phyloP scores from a whole-genome alignment of 2,113 vertebrate species.

The Tyto alba region DNA sequence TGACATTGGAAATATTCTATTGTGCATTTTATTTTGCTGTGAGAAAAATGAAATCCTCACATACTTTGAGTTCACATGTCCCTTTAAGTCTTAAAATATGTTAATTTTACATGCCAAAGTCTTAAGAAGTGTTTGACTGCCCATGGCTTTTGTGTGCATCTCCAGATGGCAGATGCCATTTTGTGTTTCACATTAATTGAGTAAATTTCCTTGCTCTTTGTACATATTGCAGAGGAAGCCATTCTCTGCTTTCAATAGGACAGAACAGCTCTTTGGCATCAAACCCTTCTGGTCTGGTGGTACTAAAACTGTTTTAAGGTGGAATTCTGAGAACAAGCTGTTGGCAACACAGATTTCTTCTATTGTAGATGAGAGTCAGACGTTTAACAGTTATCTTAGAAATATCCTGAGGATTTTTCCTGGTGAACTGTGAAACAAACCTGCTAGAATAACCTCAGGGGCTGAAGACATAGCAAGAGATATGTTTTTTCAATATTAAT shows the following conservation, averaged over 20 bases:
- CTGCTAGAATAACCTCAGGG: neutral
- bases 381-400: neutral
- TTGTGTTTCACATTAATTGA: conserved; percentile 79
- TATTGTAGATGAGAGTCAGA: neutral
- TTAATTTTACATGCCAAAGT: conserved; percentile 75
- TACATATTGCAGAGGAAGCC: conserved; percentile 75
- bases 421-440: conserved; percentile 8
- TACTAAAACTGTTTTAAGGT: conserved; percentile 66
- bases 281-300: conserved; percentile 57
- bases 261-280: conserved; percentile 75
- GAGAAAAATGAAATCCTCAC: neutral
- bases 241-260: conserved; percentile 76
- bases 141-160: conserved; percentile 71
- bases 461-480: neutral
- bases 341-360: conserved; percentile 10
- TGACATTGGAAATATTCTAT: neutral
- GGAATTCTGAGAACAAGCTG: conserved; percentile 52
- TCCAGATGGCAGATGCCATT: conserved; percentile 80
- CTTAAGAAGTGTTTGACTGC: conserved; percentile 75
- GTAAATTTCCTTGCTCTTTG: conserved; percentile 79
- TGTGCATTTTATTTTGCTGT: neutral
- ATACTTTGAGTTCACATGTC: conserved; percentile 29
- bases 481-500: neutral
- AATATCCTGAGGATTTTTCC: neutral
- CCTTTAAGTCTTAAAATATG: conserved; percentile 66